These are phyloP conservation scores for Pocota personata DNA, from an alignment of 2,888 invertebrate genomes.

Conservation along the genomic window DNA sequence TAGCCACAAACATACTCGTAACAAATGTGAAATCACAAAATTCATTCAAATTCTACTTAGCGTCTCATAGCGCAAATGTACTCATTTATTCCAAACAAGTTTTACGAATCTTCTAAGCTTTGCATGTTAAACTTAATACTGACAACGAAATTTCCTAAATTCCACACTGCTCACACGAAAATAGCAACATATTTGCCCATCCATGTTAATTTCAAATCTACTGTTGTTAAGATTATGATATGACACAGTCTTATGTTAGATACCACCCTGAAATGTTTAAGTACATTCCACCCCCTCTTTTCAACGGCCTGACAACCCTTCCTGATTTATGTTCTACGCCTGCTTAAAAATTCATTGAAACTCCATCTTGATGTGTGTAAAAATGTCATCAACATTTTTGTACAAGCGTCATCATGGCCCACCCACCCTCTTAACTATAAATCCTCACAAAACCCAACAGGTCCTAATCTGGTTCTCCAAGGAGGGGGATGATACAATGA, in stretches of 20 bases:
- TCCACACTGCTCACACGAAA: no score
- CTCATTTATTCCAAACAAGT: no score
- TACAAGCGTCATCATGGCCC: conserved; percentile 52
- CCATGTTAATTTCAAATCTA: not conserved
- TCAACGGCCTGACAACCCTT: conserved; percentile 61
- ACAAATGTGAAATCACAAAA: no score
- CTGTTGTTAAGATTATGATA: conserved; percentile 11
- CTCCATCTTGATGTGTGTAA: conserved; percentile 64
- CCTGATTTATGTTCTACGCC: conserved; percentile 67
- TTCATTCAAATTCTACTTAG: no score
- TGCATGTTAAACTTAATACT: no score
- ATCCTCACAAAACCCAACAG: conserved; percentile 68
- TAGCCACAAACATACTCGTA: no score
- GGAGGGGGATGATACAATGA: not conserved
- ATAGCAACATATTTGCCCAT: not conserved
- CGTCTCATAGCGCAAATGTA: no score
- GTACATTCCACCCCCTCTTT: not conserved
- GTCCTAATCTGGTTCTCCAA: conserved; percentile 64
- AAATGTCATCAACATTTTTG: conserved; percentile 73
- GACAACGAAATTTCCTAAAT: no score
- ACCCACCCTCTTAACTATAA: conserved; percentile 50
- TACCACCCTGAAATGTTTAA: not conserved
- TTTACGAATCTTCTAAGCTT: no score
- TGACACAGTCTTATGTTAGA: not conserved
- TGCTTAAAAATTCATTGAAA: conserved; percentile 71